Percentiles rank a stretch among this genome's conserved stretches.
Evolutionary conservation across 2,113 vertebrate genomes (phyloP).

Genomic region (Gymnogyps californianus): DNA sequence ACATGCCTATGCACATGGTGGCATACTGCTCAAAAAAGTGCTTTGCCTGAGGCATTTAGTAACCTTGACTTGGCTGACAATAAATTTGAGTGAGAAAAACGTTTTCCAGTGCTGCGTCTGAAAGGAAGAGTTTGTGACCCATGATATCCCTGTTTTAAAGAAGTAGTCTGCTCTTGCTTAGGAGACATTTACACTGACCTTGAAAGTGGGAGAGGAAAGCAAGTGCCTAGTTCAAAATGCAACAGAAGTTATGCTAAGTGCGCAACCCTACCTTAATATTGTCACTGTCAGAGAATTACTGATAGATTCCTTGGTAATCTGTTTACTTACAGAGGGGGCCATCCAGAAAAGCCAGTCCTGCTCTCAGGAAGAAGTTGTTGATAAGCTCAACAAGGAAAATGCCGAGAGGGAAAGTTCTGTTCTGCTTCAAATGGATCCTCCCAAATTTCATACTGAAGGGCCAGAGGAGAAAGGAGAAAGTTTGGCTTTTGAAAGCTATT

Average conservation of each 20-base stretch:
- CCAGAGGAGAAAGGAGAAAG: not conserved
- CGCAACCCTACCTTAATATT: not conserved
- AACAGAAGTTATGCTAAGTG: not conserved
- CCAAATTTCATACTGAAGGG: not conserved
- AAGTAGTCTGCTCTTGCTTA: not conserved
- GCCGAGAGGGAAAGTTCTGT: slow-evolving; percentile 60
- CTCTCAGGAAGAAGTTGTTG: slow-evolving; percentile 74
- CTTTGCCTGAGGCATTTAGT: not conserved
- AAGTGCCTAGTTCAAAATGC: not conserved
- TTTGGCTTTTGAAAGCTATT: not conserved
- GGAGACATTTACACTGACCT: not conserved
- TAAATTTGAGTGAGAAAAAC: not conserved
- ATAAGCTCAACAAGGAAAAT: slow-evolving; percentile 86
- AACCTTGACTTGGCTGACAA: not conserved
- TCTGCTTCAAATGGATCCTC: slow-evolving; percentile 1
- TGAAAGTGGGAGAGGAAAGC: not conserved
- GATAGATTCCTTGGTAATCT: slow-evolving; percentile 15
- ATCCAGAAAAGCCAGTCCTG: slow-evolving; percentile 69
- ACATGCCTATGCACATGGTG: not conserved
- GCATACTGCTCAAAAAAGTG: not conserved
- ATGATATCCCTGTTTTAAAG: not conserved
- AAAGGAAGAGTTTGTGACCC: not conserved
- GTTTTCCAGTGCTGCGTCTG: not conserved
- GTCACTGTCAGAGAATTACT: not conserved
- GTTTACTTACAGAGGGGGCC: slow-evolving; percentile 68